Evolutionary conservation across 2,113 vertebrate species (phyloP), one percentile per base, ranked within the genome.

Genomic region (Philantomba maxwellii): DNA sequence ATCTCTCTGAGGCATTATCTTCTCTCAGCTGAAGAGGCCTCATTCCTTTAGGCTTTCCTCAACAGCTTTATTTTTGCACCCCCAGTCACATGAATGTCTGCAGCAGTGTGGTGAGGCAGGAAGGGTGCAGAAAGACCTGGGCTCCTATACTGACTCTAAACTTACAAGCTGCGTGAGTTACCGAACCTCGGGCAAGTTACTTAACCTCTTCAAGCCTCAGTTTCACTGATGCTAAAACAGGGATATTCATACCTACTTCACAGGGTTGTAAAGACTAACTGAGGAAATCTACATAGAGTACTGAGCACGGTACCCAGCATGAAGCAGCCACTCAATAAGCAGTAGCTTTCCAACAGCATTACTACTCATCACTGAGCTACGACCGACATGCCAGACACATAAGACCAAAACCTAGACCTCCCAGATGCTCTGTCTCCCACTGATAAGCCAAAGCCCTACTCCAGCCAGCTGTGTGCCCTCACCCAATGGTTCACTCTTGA

Each of bases 21-120:
- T 45, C 80, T 88, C 26, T 33, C 19, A 49, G 58, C 92, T 62
- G 39, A 81, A 92, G 16, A 89, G 53, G 92, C 64, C 19, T 77
- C 75, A 84, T 95, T 96, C 87, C 90, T 95, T 94, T 55, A 96
- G 64, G 36, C 87, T 70, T 36, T 91, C 62, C 28, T 95, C 85
- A 58, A 64, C 8, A 33, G 53, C 81, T 95, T 96, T 81, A 75
- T 53, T 95, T 96, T 78, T 84, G 73, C 19, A 81, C 26, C 39
- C 45, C 36, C 14, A 81, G 36, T 84, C 81, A 95, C 49, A 47
- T 64, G n/a, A 87, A 62, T 30, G 14, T 85, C n/a, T 96, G 70
- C 77, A 87, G 84, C 62, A 89, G 51, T 13, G 1, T n/a, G 36
- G 55, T 14, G 2, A 86, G 75, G 64, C 26, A 17, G 5, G 86